These are phyloP conservation scores for Ferrisia virgata DNA, from an alignment of 2,888 invertebrate genomes.

Conservation along the genomic window DNA sequence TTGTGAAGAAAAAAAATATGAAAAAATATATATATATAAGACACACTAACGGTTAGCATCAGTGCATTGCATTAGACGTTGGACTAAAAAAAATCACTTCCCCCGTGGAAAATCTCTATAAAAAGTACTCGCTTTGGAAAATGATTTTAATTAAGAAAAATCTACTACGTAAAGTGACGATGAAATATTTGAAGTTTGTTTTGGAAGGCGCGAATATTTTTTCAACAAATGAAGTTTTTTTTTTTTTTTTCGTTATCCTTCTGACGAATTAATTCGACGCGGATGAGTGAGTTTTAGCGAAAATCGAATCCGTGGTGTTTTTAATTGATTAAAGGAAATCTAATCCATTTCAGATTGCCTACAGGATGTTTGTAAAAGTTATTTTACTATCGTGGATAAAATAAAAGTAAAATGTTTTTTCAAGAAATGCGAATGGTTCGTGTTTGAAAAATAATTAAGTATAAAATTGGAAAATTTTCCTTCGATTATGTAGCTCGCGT, in stretches of 20 bases:
- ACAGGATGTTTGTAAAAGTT: not conserved
- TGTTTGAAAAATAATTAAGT: not conserved
- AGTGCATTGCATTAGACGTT: too few relatives aligned
- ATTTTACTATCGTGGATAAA: not conserved
- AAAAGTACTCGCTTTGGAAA: not conserved
- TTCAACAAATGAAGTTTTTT: not conserved
- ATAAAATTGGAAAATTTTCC: not conserved
- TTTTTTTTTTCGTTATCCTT: not conserved
- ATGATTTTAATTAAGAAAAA: not conserved
- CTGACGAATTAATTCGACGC: not conserved
- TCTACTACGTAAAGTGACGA: not conserved
- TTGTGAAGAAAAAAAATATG: not conserved
- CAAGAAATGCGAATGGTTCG: not conserved
- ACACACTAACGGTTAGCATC: too few relatives aligned
- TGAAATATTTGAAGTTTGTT: not conserved
- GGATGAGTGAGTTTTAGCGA: not conserved
- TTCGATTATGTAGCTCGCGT: not conserved
- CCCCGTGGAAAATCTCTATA: not conserved
- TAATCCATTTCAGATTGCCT: not conserved
- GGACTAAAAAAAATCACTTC: too few relatives aligned
- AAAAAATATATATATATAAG: too few relatives aligned
- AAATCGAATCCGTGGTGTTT: not conserved
- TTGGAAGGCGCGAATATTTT: not conserved
- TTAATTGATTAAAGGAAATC: not conserved
- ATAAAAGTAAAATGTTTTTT: not conserved